Conservation (phyloP, 2,113 vertebrate genomes). For the Oenanthe melanoleuca region DNA sequence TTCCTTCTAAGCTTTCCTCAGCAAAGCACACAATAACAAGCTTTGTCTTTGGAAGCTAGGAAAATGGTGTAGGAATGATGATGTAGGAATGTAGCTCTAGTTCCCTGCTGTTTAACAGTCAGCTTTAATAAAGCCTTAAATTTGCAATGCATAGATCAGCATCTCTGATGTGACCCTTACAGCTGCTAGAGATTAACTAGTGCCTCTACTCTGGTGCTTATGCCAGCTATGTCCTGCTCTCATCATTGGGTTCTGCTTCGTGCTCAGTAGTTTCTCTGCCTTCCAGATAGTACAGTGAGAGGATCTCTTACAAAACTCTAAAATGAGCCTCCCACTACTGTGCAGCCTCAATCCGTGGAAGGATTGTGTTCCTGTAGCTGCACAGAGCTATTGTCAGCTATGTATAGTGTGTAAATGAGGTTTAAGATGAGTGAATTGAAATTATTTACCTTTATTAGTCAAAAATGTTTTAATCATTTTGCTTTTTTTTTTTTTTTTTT, state of each 20-base stretch:
- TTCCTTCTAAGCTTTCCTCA: neutral
- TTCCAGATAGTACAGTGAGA: neutral
- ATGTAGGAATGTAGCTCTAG: neutral
- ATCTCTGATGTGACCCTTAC: neutral
- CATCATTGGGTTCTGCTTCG: neutral
- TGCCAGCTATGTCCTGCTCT: neutral
- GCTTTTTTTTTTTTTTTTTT: neutral
- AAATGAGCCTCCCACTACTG: neutral
- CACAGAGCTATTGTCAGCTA: neutral
- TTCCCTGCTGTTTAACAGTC: neutral
- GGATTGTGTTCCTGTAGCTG: neutral
- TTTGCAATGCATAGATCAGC: neutral
- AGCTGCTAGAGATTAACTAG: neutral
- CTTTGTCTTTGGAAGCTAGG: neutral
- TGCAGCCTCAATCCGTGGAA: neutral
- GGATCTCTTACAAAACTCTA: neutral
- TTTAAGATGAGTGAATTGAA: neutral
- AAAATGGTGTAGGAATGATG: neutral
- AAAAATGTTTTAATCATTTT: neutral
- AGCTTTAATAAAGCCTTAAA: neutral
- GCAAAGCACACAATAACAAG: neutral
- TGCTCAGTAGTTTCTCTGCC: neutral
- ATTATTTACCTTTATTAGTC: neutral
- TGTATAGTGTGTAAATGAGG: neutral
- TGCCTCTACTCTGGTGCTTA: neutral